Percentiles rank a stretch among this genome's conserved stretches.
phyloP scores from a whole-genome alignment of 1,140 invertebrate species.

The Micrasema minimum region DNA sequence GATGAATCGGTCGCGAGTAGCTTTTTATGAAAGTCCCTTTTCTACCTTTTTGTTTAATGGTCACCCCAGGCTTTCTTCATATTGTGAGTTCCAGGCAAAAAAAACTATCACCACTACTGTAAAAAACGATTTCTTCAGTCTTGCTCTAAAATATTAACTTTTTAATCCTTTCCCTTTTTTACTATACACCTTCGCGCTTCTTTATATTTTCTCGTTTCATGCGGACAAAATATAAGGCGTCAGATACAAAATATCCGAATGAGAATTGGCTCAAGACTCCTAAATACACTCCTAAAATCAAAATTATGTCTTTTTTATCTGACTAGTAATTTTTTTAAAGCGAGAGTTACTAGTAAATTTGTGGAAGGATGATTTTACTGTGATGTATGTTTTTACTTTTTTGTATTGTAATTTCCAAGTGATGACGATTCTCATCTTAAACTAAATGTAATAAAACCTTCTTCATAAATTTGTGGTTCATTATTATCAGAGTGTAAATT shows the following conservation, averaged over 20 bases:
- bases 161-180: slow-evolving; percentile 15
- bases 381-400: no score
- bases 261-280: slow-evolving; percentile 4
- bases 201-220: background rate
- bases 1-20: slow-evolving; percentile 47
- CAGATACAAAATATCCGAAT: slow-evolving; percentile 10
- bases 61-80: slow-evolving; percentile 49
- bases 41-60: slow-evolving; percentile 50
- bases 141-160: no score
- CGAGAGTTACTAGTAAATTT: no score
- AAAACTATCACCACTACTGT: background rate
- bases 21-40: slow-evolving; percentile 51
- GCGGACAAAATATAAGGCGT: background rate
- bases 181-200: background rate
- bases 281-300: background rate
- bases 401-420: no score
- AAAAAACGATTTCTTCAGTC: background rate
- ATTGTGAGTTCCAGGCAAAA: slow-evolving; percentile 9
- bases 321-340: no score
- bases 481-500: no score
- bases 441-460: no score
- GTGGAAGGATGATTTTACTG: no score
- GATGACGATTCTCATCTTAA: no score
- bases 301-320: slow-evolving; percentile 9
- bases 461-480: no score